Evolutionary conservation across 2,888 invertebrate genomes (phyloP).

Genomic region (Scaeva pyrastri): DNA sequence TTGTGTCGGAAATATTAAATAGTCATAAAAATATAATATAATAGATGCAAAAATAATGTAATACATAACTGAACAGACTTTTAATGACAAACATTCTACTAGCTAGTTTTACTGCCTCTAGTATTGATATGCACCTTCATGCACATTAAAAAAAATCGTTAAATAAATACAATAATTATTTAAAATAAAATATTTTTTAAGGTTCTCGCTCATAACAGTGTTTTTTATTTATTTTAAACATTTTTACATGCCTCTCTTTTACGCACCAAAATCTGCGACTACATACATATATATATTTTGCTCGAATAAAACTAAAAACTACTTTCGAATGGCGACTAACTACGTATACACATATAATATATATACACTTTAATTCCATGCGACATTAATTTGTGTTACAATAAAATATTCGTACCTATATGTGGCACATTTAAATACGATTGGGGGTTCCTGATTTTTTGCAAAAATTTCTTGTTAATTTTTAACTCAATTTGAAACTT

Average conservation of each 20-base stretch:
- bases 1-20: too few relatives aligned
- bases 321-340: slow-evolving; percentile 26
- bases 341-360: slow-evolving; percentile 43
- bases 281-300: slow-evolving; percentile 16
- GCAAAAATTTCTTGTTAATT: slow-evolving; percentile 48
- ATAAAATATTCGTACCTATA: slow-evolving; percentile 40
- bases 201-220: slow-evolving; percentile 36
- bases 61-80: background rate
- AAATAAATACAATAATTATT: background rate
- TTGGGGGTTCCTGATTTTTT: slow-evolving; percentile 44
- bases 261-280: slow-evolving; percentile 53
- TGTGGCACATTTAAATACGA: slow-evolving; percentile 6
- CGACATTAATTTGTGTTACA: slow-evolving; percentile 39
- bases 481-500: slow-evolving; percentile 55
- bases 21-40: too few relatives aligned
- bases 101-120: background rate
- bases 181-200: slow-evolving; percentile 16
- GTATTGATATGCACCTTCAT: background rate
- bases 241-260: slow-evolving; percentile 68
- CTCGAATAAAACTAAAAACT: slow-evolving; percentile 62
- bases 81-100: background rate
- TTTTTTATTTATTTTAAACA: slow-evolving; percentile 59
- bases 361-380: slow-evolving; percentile 52
- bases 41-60: too few relatives aligned
- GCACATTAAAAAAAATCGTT: slow-evolving; percentile 6